These are phyloP conservation scores for Lamproptera curius DNA, from an alignment of 2,888 invertebrate genomes.

Conservation along the genomic window DNA sequence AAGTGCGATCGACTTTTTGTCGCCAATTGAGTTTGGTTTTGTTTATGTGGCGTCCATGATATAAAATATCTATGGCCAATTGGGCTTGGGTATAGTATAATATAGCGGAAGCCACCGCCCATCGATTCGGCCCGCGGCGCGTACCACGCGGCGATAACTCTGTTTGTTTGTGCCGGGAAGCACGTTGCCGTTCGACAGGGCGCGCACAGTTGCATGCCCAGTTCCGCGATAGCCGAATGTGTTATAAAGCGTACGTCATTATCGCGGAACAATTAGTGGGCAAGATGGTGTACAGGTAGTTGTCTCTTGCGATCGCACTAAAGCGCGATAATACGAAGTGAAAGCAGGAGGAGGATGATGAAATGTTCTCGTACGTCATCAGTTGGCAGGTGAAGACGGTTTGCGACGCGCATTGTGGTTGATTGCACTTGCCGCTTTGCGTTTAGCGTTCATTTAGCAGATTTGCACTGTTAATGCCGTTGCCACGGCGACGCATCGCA, in stretches of 20 bases:
- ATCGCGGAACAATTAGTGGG: not conserved
- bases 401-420: slow-evolving; percentile 42
- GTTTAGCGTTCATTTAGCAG: slow-evolving; percentile 39
- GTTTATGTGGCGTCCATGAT: no score
- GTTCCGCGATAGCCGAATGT: slow-evolving; percentile 58
- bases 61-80: no score
- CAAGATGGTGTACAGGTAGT: slow-evolving; percentile 11
- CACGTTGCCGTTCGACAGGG: slow-evolving; percentile 69
- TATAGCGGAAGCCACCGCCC: slow-evolving; percentile 46
- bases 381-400: slow-evolving; percentile 66
- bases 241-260: slow-evolving; percentile 17
- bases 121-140: slow-evolving; percentile 62
- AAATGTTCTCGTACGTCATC: slow-evolving; percentile 71
- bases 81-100: slow-evolving; percentile 27
- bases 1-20: no score
- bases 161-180: slow-evolving; percentile 69
- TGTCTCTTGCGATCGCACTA: not conserved
- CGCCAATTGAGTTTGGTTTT: no score
- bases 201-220: slow-evolving; percentile 54
- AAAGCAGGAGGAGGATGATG: slow-evolving; percentile 52
- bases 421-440: slow-evolving; percentile 44
- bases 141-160: slow-evolving; percentile 73
- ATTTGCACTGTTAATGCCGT: slow-evolving; percentile 49
- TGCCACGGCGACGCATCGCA: slow-evolving; percentile 51
- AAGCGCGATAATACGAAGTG: slow-evolving; percentile 6